Conservation (phyloP, 2,113 vertebrate species). For the Petaurus breviceps region DNA sequence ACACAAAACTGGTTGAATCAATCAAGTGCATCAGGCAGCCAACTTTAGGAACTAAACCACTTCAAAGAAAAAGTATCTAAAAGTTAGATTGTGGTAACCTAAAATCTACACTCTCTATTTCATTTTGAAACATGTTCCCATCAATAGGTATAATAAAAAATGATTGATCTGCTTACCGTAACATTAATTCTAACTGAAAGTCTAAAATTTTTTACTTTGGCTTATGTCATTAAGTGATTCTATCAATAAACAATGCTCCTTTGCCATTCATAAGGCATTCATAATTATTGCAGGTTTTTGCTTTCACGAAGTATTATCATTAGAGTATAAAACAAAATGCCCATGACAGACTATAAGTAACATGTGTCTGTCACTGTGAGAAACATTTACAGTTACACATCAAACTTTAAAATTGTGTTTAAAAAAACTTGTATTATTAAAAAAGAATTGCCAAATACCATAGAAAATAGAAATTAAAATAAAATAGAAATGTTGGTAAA, state of each 20-base stretch:
- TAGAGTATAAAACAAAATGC: background rate
- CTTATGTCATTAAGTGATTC: background rate
- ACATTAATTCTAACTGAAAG: background rate
- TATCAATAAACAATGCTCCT: background rate
- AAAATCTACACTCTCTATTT: background rate
- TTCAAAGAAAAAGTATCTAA: background rate
- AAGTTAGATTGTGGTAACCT: background rate
- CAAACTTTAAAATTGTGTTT: conserved; percentile 10
- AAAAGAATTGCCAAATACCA: background rate
- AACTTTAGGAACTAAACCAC: background rate
- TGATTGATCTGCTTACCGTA: background rate
- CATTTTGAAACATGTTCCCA: background rate
- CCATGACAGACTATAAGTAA: background rate
- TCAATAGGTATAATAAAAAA: background rate
- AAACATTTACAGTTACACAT: conserved; percentile 7
- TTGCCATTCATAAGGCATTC: background rate
- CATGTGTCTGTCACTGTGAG: conserved; percentile 18
- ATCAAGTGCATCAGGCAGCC: background rate
- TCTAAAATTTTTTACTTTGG: background rate
- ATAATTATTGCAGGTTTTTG: background rate
- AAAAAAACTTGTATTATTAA: background rate
- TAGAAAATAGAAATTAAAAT: background rate
- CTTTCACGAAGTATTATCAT: background rate
- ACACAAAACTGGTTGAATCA: background rate
- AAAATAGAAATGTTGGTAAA: background rate